Evolutionary conservation across 1,140 invertebrate species (phyloP).

Genomic region (Pachypeltis micranthus): DNA sequence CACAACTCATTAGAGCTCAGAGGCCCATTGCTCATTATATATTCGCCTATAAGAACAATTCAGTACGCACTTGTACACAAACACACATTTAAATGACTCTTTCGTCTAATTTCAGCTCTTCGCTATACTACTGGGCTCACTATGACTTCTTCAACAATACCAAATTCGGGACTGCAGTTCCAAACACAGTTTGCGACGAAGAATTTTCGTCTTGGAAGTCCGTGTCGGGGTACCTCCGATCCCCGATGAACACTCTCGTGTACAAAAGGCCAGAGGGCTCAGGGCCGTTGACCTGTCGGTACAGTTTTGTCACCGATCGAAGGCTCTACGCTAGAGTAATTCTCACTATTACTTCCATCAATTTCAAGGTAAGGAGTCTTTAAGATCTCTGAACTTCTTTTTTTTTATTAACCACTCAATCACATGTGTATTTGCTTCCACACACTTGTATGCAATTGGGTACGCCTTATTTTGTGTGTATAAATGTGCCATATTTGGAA

Average conservation of each 20-base stretch:
- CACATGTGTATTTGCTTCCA: too few relatives aligned
- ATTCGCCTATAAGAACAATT: too few relatives aligned
- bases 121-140: conserved; percentile 81
- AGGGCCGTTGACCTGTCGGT: conserved; percentile 62
- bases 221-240: conserved; percentile 54
- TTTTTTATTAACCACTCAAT: too few relatives aligned
- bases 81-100: too few relatives aligned
- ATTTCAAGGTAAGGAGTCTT: conserved; percentile 55
- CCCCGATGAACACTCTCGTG: conserved; percentile 70
- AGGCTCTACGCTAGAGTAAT: conserved; percentile 67
- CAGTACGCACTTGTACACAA: too few relatives aligned
- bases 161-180: conserved; percentile 62
- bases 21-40: too few relatives aligned
- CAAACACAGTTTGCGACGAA: conserved; percentile 71
- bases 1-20: too few relatives aligned
- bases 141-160: conserved; percentile 88
- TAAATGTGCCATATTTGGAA: too few relatives aligned
- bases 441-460: too few relatives aligned
- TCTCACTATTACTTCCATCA: conserved; percentile 52
- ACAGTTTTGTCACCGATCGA: conserved; percentile 68
- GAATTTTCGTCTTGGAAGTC: conserved; percentile 66
- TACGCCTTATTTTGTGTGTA: too few relatives aligned
- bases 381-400: too few relatives aligned
- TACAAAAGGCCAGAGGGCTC: conserved; percentile 48
- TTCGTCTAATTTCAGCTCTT: conserved; percentile 40